A percentile compares a stretch with the other conserved stretches of the same genome.
These are phyloP conservation scores for Pterostichus niger DNA, from an alignment of 2,888 invertebrate genomes.

Conservation along the genomic window DNA sequence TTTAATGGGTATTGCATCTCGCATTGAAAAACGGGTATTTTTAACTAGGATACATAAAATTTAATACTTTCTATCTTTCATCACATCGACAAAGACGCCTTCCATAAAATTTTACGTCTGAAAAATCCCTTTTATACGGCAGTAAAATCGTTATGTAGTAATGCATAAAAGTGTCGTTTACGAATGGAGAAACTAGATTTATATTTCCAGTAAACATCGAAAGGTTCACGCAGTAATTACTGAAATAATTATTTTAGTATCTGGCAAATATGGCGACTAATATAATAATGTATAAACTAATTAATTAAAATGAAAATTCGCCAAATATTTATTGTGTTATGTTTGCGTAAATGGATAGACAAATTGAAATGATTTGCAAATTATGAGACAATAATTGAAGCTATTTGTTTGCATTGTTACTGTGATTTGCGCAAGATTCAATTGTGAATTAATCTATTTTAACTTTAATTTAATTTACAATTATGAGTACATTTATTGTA, in stretches of 20 bases:
- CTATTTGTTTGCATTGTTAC: constrained; percentile 17
- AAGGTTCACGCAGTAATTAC: not conserved
- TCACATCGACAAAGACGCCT: constrained; percentile 22
- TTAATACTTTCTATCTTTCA: constrained; percentile 52
- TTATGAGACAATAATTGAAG: constrained; percentile 30
- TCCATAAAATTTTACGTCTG: constrained; percentile 49
- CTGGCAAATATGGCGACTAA: constrained; percentile 40
- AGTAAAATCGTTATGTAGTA: constrained; percentile 37
- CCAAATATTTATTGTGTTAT: constrained; percentile 51
- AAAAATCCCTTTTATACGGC: constrained; percentile 49
- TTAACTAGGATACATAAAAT: constrained; percentile 46
- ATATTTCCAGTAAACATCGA: constrained; percentile 1
- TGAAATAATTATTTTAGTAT: constrained; percentile 30
- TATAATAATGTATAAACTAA: constrained; percentile 57
- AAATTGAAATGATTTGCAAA: constrained; percentile 31
- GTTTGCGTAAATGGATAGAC: constrained; percentile 35
- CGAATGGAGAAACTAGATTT: constrained; percentile 9
- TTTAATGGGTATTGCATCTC: constrained; percentile 6
- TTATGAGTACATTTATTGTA: not conserved
- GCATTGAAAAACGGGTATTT: constrained; percentile 27
- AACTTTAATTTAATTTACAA: constrained; percentile 6
- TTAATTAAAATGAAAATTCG: constrained; percentile 63
- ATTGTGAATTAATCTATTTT: not conserved
- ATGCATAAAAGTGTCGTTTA: constrained; percentile 39
- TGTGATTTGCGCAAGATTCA: constrained; percentile 21